Evolutionary conservation across 1,140 invertebrate species (phyloP).

Genomic region (Rhyacophila brunnea): DNA sequence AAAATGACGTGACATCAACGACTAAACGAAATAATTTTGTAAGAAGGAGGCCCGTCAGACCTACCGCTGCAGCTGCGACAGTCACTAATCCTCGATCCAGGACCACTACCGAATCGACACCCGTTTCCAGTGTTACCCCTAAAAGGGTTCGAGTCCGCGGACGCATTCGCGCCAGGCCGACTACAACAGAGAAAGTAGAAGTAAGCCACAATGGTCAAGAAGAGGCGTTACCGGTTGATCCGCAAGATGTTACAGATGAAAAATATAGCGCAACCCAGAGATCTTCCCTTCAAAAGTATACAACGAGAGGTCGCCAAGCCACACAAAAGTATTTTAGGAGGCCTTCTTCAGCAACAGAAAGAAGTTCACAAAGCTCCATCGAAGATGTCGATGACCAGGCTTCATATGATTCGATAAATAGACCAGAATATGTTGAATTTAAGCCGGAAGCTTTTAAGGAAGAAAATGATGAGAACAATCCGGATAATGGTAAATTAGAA

Average conservation of each 20-base stretch:
- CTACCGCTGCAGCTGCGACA: slow-evolving; percentile 20
- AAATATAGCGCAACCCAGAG: slow-evolving; percentile 18
- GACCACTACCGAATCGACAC: slow-evolving; percentile 16
- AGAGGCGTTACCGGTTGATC: slow-evolving; percentile 26
- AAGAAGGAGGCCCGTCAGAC: slow-evolving; percentile 29
- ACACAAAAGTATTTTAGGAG: slow-evolving; percentile 48
- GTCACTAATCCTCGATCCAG: slow-evolving; percentile 28
- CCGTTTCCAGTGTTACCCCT: slow-evolving; percentile 22
- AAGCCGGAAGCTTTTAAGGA: slow-evolving; percentile 33
- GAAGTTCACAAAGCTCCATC: slow-evolving; percentile 42
- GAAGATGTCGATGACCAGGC: slow-evolving; percentile 51
- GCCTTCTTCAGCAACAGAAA: slow-evolving; percentile 45
- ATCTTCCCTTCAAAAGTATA: slow-evolving; percentile 18
- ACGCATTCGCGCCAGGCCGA: slow-evolving; percentile 36
- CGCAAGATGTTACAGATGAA: slow-evolving; percentile 19
- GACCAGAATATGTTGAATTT: slow-evolving; percentile 46
- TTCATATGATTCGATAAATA: slow-evolving; percentile 49
- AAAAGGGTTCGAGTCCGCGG: slow-evolving; percentile 30
- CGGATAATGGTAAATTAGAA: slow-evolving; percentile 39
- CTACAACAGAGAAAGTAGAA: slow-evolving; percentile 28
- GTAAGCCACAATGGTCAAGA: slow-evolving; percentile 17
- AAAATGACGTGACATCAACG: slow-evolving; percentile 16
- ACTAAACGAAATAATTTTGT: slow-evolving; percentile 28
- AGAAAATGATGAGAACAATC: slow-evolving; percentile 41
- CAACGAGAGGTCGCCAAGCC: slow-evolving; percentile 35